These are phyloP conservation scores for Ctenicera cuprea DNA, from an alignment of 2,888 invertebrate genomes.

Conservation along the genomic window DNA sequence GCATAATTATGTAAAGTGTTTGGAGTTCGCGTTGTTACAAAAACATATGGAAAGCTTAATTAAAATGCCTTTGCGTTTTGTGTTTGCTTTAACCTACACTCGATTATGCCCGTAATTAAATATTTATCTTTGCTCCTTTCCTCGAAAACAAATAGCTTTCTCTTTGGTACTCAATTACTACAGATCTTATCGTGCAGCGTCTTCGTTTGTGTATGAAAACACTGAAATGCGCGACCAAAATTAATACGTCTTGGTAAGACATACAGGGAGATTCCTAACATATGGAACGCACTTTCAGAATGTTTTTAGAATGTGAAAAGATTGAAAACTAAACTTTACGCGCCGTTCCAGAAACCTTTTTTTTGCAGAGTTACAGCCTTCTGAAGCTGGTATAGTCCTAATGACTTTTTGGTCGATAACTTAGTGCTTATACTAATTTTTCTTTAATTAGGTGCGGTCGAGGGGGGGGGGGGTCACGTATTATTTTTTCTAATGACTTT, in stretches of 20 bases:
- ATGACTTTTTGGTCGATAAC: too few relatives aligned
- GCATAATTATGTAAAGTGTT: slow-evolving; percentile 16
- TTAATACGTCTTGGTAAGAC: not conserved
- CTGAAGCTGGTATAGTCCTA: too few relatives aligned
- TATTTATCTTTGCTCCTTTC: slow-evolving; percentile 24
- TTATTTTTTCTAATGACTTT: too few relatives aligned
- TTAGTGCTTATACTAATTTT: too few relatives aligned
- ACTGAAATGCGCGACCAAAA: not conserved
- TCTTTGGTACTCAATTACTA: not conserved
- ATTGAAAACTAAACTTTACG: too few relatives aligned
- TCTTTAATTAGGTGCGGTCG: too few relatives aligned
- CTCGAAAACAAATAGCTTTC: slow-evolving; percentile 18
- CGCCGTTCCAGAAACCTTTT: too few relatives aligned
- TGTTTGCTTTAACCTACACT: slow-evolving; percentile 12
- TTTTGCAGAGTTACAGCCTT: too few relatives aligned
- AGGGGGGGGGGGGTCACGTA: too few relatives aligned
- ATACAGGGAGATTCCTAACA: too few relatives aligned
- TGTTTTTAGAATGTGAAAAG: too few relatives aligned
- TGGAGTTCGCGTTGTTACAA: not conserved
- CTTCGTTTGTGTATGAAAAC: slow-evolving; percentile 2
- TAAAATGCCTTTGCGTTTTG: slow-evolving; percentile 3
- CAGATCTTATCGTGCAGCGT: not conserved
- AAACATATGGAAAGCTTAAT: slow-evolving; percentile 23
- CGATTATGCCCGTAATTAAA: slow-evolving; percentile 27
- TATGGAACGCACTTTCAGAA: too few relatives aligned